Base-by-base conservation (phyloP, 1,140 invertebrate species). In the Drosophila miranda region DNA sequence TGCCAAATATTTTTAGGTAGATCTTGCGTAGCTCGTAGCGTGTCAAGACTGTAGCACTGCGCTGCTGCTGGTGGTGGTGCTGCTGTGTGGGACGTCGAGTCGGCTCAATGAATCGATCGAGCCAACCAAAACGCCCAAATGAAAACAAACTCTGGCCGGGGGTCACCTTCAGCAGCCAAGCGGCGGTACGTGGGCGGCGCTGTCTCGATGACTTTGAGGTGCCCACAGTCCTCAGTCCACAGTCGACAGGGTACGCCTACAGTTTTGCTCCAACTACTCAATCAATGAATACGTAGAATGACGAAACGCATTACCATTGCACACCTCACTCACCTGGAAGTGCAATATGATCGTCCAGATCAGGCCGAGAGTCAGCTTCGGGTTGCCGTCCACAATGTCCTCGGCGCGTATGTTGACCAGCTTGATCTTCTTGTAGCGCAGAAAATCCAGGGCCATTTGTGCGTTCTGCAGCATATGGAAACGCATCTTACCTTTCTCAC, bases 291-390 rank as follows among this genome's bases (percentile, higher is more conserved):
- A 26, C 28, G 19, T 66, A 38, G 34, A 38, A 38, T 38, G 34
- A 38, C 34, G 34, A 38, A 38, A 38, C 34, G 34, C 34, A 38
- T 38, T 38, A 38, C 11, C 34, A 38, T 13, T 58, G 14, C 42
- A 38, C 11, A 3, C 34, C 34, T 14, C 61, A 93, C 94, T 94
- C 92, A 99, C 98, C 95, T 99, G 98, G 95, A 99, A 99, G 92
- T 99, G 97, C 61, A 99, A 94, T 90, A 99, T 99, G 89, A 99
- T 99, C 49, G 98, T 99, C 99, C 99, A 99, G 89, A 99, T 99
- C 38, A 99, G 93, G 38, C 98, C 99, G 9, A 99, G 94, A 2
- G 98, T 99, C 50, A 99, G 93, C 92, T 99, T 99, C 23, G 98
- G 98, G 93, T 99, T 99, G n/a, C 98, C 98, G 92, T 99, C 98